These are phyloP conservation scores for Meganola albula DNA, from an alignment of 2,888 invertebrate species.

Conservation along the genomic window DNA sequence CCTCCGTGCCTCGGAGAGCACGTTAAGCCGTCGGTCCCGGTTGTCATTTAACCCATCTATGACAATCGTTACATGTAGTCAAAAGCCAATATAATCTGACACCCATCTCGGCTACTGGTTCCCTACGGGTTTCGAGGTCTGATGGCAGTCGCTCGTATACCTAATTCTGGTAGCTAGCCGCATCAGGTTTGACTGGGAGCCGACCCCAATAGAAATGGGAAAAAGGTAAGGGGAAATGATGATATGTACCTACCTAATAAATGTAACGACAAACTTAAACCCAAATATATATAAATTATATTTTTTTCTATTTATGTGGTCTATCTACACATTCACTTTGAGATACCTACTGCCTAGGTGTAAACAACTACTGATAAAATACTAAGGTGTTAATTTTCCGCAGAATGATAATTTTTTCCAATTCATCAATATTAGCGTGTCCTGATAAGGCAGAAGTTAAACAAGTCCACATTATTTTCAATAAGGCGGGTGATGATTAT, in stretches of 20 bases:
- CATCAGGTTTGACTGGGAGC: neutral
- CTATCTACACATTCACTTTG: too few relatives aligned
- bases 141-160: neutral
- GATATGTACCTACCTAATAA: too few relatives aligned
- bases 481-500: slow-evolving; percentile 52
- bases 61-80: neutral
- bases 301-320: too few relatives aligned
- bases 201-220: neutral
- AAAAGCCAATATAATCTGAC: neutral
- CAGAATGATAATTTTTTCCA: slow-evolving; percentile 70
- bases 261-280: too few relatives aligned
- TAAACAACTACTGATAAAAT: neutral
- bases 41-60: neutral
- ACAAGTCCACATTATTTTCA: slow-evolving; percentile 60
- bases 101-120: neutral
- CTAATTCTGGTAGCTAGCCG: neutral
- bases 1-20: neutral
- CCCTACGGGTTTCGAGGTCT: neutral
- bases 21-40: neutral
- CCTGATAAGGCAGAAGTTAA: slow-evolving; percentile 59
- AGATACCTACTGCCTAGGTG: too few relatives aligned
- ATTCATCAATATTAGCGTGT: slow-evolving; percentile 57
- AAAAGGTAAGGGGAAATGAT: too few relatives aligned
- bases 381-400: slow-evolving; percentile 9
- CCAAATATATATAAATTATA: too few relatives aligned